Percentiles rank a stretch among this genome's conserved stretches.
Conservation (phyloP, 2,113 vertebrate species). For the Columba janthina region DNA sequence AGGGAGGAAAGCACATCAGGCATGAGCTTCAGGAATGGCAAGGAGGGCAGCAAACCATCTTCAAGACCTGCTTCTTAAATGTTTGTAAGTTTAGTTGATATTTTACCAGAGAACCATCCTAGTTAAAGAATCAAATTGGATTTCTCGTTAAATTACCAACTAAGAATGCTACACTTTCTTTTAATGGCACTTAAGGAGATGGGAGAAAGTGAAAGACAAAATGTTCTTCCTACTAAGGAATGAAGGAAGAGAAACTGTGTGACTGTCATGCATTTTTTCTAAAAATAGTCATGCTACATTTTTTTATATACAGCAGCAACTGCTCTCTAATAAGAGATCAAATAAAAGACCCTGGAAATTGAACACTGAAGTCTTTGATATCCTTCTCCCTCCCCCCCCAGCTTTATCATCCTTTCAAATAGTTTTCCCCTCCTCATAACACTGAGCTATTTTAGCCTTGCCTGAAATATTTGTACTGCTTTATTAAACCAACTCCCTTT, state of each 20-base stretch:
- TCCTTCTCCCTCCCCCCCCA: background rate
- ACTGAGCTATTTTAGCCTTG: background rate
- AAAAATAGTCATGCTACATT: background rate
- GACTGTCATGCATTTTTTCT: background rate
- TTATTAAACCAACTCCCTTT: background rate
- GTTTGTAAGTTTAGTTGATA: background rate
- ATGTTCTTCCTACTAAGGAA: background rate
- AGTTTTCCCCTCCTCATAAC: background rate
- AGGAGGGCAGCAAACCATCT: background rate
- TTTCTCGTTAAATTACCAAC: background rate
- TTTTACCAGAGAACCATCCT: background rate
- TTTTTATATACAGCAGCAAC: background rate
- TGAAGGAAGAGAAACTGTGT: background rate
- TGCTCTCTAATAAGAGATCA: background rate
- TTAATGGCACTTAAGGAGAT: background rate
- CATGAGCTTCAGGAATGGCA: rapidly evolving
- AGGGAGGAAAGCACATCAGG: rapidly evolving
- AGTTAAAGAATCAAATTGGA: background rate
- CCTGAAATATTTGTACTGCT: background rate
- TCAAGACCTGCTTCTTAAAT: background rate
- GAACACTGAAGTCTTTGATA: background rate
- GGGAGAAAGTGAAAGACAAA: background rate
- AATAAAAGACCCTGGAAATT: background rate
- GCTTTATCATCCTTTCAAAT: background rate
- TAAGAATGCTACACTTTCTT: background rate